A percentile compares a stretch with the other conserved stretches of the same genome.
Evolutionary conservation across 2,888 invertebrate species (phyloP).

Genomic region (Julus scanicus): DNA sequence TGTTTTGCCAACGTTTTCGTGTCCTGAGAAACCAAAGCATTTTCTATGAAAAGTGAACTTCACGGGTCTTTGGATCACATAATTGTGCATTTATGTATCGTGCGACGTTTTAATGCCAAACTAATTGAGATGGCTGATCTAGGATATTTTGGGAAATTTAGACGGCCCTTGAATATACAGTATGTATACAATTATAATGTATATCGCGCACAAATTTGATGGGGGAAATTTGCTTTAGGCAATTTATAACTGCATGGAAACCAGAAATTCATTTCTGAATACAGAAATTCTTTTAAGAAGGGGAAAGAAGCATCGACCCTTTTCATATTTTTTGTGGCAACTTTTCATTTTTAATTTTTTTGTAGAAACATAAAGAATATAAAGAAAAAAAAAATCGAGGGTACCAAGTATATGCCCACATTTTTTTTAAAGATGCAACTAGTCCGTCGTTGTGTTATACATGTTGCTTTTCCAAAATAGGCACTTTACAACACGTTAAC

Average conservation of each 20-base stretch:
- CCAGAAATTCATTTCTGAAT: conserved; percentile 36
- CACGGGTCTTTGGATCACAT: not conserved
- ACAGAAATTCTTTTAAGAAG: conserved; percentile 40
- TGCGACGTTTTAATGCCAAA: not conserved
- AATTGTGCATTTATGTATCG: not conserved
- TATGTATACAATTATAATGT: not conserved
- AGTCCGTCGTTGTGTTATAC: not conserved
- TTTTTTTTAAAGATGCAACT: not conserved
- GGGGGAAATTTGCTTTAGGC: conserved; percentile 21
- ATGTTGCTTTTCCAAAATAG: not conserved
- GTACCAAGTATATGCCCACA: not conserved
- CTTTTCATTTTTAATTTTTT: conserved; percentile 41
- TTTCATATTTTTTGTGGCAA: not conserved
- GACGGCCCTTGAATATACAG: not conserved
- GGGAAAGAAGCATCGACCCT: conserved; percentile 44
- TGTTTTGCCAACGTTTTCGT: too few relatives aligned
- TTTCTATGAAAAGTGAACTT: too few relatives aligned
- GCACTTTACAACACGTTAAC: not conserved
- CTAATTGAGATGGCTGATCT: not conserved
- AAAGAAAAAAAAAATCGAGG: not conserved
- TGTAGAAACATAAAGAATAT: conserved; percentile 13
- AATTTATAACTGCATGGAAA: conserved; percentile 44
- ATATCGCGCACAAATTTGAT: not conserved
- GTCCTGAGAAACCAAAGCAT: too few relatives aligned
- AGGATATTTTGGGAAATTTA: not conserved